These are phyloP conservation scores for Murina feae DNA, from an alignment of 2,113 vertebrate species.

Conservation along the genomic window DNA sequence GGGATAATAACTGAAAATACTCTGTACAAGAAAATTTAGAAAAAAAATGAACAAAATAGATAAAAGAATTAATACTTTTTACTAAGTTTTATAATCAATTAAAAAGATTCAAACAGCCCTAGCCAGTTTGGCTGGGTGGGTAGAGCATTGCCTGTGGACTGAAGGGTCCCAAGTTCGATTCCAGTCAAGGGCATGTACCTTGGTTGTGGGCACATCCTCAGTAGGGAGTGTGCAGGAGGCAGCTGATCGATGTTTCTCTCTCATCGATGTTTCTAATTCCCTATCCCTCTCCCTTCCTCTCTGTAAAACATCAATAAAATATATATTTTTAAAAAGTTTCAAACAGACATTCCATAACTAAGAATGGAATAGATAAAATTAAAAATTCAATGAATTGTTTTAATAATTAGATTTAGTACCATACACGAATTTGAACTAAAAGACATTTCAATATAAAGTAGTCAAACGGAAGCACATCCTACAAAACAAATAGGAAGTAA, in stretches of 20 bases:
- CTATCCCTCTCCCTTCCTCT: no score
- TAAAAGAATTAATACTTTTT: neutral
- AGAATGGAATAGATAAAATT: neutral
- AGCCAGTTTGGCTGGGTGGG: no score
- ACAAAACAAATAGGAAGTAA: neutral
- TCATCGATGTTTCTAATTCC: no score
- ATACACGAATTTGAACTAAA: neutral
- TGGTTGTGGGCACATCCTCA: no score
- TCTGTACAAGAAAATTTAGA: neutral
- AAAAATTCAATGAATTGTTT: neutral
- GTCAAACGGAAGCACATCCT: neutral
- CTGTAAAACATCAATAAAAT: no score
- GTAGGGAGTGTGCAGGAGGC: no score
- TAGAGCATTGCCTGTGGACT: no score
- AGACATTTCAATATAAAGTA: neutral
- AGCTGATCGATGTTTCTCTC: no score
- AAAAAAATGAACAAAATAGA: neutral
- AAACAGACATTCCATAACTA: neutral
- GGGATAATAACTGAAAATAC: neutral
- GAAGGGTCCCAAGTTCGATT: no score
- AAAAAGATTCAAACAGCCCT: neutral
- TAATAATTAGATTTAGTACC: neutral
- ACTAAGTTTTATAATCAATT: neutral
- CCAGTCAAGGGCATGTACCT: no score
- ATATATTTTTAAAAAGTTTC: no score